Percentiles rank a stretch among this genome's conserved stretches.
phyloP scores from a whole-genome alignment of 2,888 invertebrate genomes.

The Spilosoma lubricipeda region DNA sequence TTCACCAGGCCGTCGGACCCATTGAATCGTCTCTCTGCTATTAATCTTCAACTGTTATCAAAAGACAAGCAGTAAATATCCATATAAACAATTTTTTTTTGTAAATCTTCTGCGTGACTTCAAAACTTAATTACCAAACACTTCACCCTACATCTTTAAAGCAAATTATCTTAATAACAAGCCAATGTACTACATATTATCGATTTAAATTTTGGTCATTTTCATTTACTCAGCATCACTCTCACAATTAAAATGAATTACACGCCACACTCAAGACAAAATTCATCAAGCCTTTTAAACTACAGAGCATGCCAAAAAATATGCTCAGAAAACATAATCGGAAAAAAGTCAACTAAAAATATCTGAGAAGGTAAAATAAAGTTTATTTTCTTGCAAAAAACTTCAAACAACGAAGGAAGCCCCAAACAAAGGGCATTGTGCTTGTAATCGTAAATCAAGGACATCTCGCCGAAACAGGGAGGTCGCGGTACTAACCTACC shows the following conservation, averaged over 20 bases:
- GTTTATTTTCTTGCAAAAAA: neutral
- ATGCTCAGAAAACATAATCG: neutral
- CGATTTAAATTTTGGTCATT: no score
- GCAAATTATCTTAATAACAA: no score
- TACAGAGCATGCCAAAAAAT: neutral
- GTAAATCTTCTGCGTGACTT: neutral
- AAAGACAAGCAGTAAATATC: no score
- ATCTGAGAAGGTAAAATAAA: neutral
- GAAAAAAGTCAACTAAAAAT: neutral
- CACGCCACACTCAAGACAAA: neutral
- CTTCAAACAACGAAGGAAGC: neutral
- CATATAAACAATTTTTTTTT: neutral
- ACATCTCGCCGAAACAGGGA: slow-evolving; percentile 8
- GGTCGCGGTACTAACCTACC: slow-evolving; percentile 19
- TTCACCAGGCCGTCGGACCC: no score
- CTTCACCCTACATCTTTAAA: no score
- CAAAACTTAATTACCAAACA: neutral
- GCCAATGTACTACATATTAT: no score
- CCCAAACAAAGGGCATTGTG: slow-evolving; percentile 8
- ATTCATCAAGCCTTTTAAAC: neutral
- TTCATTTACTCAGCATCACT: no score
- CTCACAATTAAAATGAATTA: neutral
- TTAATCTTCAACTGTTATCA: no score
- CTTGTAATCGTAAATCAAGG: slow-evolving; percentile 15
- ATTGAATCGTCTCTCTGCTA: no score